These are phyloP conservation scores for Eupsittula cactorum DNA, from an alignment of 2,113 vertebrate species.

Conservation along the genomic window DNA sequence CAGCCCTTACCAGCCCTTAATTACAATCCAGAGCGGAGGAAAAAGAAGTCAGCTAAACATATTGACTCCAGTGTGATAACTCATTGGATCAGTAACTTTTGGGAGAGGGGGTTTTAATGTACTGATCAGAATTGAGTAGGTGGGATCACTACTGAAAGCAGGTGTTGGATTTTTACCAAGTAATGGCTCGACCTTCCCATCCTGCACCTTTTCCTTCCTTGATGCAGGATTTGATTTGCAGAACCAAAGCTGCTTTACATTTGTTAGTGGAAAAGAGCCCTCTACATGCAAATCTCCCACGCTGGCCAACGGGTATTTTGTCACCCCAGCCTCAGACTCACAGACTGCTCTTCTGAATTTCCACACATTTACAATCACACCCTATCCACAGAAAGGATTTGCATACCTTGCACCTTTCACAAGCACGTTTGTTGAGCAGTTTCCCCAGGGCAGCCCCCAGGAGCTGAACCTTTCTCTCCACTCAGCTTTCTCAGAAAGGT, in stretches of 20 bases:
- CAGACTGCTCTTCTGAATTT: neutral
- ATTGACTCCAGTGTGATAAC: neutral
- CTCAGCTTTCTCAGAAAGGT: neutral
- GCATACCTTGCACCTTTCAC: neutral
- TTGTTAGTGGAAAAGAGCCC: neutral
- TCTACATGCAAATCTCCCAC: neutral
- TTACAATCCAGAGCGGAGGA: neutral
- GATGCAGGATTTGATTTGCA: neutral
- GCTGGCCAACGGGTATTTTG: neutral
- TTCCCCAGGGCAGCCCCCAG: neutral
- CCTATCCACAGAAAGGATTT: neutral
- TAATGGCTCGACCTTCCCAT: neutral
- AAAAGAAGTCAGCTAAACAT: accelerated
- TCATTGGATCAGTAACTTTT: neutral
- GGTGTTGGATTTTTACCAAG: neutral
- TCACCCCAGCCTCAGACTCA: neutral
- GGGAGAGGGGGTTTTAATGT: neutral
- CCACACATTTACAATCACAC: accelerated
- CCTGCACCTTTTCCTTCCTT: neutral
- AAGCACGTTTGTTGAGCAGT: neutral
- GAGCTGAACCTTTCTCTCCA: neutral
- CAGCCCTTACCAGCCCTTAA: neutral
- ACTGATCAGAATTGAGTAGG: neutral
- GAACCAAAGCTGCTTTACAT: neutral
- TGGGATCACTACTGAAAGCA: neutral